These are phyloP conservation scores for Ecdyonurus torrentis DNA, from an alignment of 2,888 invertebrate species.

Conservation along the genomic window DNA sequence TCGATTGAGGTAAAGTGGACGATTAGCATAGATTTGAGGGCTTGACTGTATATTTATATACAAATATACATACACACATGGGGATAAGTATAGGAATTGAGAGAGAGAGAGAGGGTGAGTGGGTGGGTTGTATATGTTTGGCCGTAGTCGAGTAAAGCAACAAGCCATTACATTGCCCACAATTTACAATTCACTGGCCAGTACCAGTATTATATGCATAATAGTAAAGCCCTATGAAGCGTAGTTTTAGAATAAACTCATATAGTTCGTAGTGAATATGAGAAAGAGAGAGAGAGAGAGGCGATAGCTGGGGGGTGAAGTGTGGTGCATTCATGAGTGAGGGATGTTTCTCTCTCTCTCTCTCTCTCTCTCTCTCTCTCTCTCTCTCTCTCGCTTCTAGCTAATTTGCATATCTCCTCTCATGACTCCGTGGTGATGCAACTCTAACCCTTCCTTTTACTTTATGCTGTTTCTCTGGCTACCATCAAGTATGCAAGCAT, in stretches of 20 bases:
- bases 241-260: not conserved
- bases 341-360: not conserved
- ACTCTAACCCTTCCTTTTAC: no score
- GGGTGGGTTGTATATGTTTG: not conserved
- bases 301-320: no score
- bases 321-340: not conserved
- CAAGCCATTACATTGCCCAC: not conserved
- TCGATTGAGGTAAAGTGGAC: not conserved
- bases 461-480: no score
- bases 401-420: not conserved
- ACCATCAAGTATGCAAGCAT: no score
- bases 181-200: not conserved
- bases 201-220: not conserved
- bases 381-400: no score
- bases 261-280: no score
- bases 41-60: no score
- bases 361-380: no score
- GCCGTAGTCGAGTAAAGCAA: not conserved
- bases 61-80: not conserved
- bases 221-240: not conserved
- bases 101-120: not conserved
- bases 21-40: not conserved
- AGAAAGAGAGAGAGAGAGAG: no score
- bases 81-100: not conserved
- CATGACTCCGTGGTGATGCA: no score